Evolutionary conservation across 2,888 invertebrate genomes (phyloP), one percentile per base, ranked within the genome.

Genomic region (Syritta pipiens): DNA sequence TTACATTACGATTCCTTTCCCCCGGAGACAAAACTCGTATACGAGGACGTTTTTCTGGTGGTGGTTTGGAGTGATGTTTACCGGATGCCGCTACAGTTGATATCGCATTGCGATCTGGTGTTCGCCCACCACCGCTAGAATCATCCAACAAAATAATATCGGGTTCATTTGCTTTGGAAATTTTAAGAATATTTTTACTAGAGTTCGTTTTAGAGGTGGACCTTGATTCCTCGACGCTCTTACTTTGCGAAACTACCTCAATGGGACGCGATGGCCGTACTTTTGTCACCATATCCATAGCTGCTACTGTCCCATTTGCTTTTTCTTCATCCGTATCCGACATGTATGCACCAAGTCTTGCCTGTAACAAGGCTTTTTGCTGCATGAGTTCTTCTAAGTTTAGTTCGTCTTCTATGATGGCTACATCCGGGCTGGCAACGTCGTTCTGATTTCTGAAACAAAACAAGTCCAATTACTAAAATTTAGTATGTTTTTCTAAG

Each of bases 371-470:
- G 84, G 95, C 96, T 89, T 96, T 96, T 86, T 96, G 96, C 84
- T 93, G 93, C 96, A 96, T 96, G 67, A 96, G 89, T 82, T 96
- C 96, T 85, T 96, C 96, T 22, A 96, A 89, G 86, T 96, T 96
- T 83, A 96, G 92, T 84, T 96, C 96, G 82, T 96, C 96, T 86
- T 96, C 96, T 67, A 95, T 93, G 67, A 94, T 91, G 5, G 92
- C 91, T 67, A 95, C 91, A 82, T 94, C 94, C 24, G 94, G 93
- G 85, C 93, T 93, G 10, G 91, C 92, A 83, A 92, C 92, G 85
- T 93, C 93, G 83, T 91, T 91, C 77, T 85, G 84, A 42, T 90
- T 89, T 9, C 87, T 87, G 57, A 10, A 59, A n/a, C n/a, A n/a
- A n/a, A n/a, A n/a, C n/a, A n/a, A n/a, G n/a, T n/a, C 7, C 14